Percentiles rank a stretch among this genome's conserved stretches.
These are phyloP conservation scores for Spodoptera litura DNA, from an alignment of 1,140 invertebrate genomes.

Conservation along the genomic window DNA sequence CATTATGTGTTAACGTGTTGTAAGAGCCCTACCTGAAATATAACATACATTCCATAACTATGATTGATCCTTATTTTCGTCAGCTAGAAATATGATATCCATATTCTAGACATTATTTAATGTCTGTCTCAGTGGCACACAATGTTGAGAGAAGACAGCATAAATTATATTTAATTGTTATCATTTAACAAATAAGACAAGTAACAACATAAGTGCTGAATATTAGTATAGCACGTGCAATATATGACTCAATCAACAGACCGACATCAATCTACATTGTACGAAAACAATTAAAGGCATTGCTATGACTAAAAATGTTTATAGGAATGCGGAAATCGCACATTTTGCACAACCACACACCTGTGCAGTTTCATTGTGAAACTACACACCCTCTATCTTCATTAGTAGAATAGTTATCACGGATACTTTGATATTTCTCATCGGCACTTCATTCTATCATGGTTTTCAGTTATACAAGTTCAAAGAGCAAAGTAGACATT, in stretches of 20 bases:
- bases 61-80: too few relatives aligned
- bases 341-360: neutral
- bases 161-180: conserved; percentile 33
- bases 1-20: too few relatives aligned
- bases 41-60: too few relatives aligned
- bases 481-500: too few relatives aligned
- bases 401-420: too few relatives aligned
- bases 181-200: conserved; percentile 1
- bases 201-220: conserved; percentile 10
- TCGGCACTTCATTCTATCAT: too few relatives aligned
- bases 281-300: neutral
- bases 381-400: too few relatives aligned
- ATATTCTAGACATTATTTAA: too few relatives aligned
- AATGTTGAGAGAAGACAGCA: neutral
- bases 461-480: too few relatives aligned
- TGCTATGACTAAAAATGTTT: neutral
- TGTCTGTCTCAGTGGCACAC: neutral
- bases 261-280: neutral
- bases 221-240: conserved; percentile 24
- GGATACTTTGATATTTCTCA: too few relatives aligned
- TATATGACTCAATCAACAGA: conserved; percentile 7
- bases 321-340: neutral
- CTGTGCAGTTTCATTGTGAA: neutral
- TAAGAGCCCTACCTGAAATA: too few relatives aligned
- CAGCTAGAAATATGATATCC: too few relatives aligned